A percentile compares a stretch with the other conserved stretches of the same genome.
Evolutionary conservation across 2,113 vertebrate species (phyloP).

Genomic region (Brachyhypopomus gauderio): DNA sequence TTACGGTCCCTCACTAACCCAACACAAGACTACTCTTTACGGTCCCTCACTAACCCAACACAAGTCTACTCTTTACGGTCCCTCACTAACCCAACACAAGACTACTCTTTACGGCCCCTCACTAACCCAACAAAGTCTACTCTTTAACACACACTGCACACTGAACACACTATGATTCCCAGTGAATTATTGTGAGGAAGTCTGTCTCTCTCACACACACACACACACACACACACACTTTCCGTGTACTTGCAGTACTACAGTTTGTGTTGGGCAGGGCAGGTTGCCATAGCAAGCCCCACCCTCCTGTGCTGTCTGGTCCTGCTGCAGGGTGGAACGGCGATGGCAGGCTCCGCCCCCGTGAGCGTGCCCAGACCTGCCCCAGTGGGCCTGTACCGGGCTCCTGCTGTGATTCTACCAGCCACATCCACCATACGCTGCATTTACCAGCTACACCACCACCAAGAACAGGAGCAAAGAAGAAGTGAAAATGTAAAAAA

Average conservation of each 20-base stretch:
- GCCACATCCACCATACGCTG: background rate
- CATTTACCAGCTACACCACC: no score
- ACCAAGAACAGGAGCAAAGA: background rate
- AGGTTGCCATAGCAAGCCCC: constrained; percentile 62
- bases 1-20: no score
- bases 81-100: no score
- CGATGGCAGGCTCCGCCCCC: constrained; percentile 17
- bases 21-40: no score
- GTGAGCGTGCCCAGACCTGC: constrained; percentile 68
- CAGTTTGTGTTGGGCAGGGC: constrained; percentile 65
- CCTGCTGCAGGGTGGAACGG: constrained; percentile 56
- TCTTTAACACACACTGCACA: no score
- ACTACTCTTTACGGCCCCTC: no score
- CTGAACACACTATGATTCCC: no score
- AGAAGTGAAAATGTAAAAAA: background rate
- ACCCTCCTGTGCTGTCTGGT: constrained; percentile 68
- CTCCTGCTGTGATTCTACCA: background rate
- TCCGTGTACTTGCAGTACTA: constrained; percentile 59
- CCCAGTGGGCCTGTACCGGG: constrained; percentile 24
- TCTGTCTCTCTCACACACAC: background rate
- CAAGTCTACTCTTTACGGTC: no score
- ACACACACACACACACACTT: background rate
- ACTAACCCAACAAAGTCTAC: no score
- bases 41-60: no score
- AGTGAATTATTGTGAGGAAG: no score